phyloP scores from a whole-genome alignment of 2,113 vertebrate species.

The Hippocampus comes region DNA sequence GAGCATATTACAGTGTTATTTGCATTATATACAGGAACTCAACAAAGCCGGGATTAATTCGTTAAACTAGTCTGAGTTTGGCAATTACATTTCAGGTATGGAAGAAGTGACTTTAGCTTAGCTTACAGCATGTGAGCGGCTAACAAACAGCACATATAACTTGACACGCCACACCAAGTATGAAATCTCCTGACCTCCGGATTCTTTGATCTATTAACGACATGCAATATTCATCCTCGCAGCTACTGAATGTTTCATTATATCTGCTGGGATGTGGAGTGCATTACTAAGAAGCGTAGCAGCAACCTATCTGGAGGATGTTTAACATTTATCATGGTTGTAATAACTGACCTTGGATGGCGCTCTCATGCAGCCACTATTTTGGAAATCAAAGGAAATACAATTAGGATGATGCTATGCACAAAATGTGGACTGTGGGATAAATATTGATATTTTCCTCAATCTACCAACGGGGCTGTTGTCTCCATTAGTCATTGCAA shows the following conservation, averaged over 20 bases:
- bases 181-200: slow-evolving; percentile 37
- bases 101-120: slow-evolving; percentile 55
- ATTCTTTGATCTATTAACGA: slow-evolving; percentile 58
- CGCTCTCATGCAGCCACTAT: slow-evolving; percentile 10
- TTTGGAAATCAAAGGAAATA: slow-evolving; percentile 33
- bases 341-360: slow-evolving; percentile 44
- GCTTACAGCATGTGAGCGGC: slow-evolving; percentile 40
- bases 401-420: slow-evolving; percentile 3
- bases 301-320: slow-evolving; percentile 27
- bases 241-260: slow-evolving; percentile 60
- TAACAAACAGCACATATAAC: slow-evolving; percentile 42
- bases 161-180: not conserved
- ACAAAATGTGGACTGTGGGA: slow-evolving; percentile 9
- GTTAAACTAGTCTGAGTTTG: slow-evolving; percentile 61
- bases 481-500: slow-evolving; percentile 27
- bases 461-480: slow-evolving; percentile 13
- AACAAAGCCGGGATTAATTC: slow-evolving; percentile 57
- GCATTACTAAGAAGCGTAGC: slow-evolving; percentile 47
- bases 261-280: slow-evolving; percentile 34
- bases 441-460: slow-evolving; percentile 41
- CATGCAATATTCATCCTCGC: slow-evolving; percentile 57
- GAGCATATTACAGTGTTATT: slow-evolving; percentile 51
- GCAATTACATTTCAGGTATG: slow-evolving; percentile 70
- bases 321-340: slow-evolving; percentile 46
- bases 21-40: slow-evolving; percentile 31